phyloP scores from a whole-genome alignment of 2,113 vertebrate genomes.

The Myanophis thanlyinensis region DNA sequence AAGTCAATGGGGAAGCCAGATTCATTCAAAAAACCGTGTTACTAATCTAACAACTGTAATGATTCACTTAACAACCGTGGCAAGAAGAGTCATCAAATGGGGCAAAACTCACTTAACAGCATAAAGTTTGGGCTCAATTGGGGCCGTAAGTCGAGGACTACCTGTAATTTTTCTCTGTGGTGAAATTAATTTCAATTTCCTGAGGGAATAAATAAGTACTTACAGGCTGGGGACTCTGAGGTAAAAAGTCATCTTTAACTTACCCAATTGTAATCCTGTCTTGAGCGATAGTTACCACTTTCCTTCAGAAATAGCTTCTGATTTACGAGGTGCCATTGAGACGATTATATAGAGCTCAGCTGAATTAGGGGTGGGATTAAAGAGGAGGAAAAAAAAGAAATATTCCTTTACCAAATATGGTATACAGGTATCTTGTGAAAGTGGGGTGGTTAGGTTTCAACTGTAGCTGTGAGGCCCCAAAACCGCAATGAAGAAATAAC shows the following conservation, averaged over 20 bases:
- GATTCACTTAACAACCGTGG: not conserved
- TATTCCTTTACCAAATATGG: not conserved
- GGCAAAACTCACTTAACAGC: not conserved
- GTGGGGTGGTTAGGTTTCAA: not conserved
- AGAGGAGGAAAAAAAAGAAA: not conserved
- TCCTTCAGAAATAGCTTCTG: not conserved
- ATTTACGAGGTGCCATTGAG: not conserved
- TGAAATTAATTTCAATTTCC: not conserved
- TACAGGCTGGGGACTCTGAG: not conserved
- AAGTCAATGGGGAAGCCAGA: not conserved
- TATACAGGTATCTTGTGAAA: not conserved
- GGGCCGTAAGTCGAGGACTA: fast-evolving
- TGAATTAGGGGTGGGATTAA: not conserved
- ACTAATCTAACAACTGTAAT: not conserved
- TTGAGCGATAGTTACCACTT: not conserved
- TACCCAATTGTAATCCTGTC: not conserved
- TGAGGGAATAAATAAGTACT: not conserved
- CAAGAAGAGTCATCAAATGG: not conserved
- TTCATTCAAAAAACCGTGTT: not conserved
- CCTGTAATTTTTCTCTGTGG: not conserved
- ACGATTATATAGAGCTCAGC: not conserved
- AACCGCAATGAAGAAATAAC: not conserved
- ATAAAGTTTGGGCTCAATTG: not conserved
- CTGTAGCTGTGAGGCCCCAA: not conserved
- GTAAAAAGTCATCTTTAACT: not conserved